Percentiles rank a stretch among this genome's conserved stretches.
phyloP scores from a whole-genome alignment of 2,888 invertebrate species.

The Phorcus lineatus region DNA sequence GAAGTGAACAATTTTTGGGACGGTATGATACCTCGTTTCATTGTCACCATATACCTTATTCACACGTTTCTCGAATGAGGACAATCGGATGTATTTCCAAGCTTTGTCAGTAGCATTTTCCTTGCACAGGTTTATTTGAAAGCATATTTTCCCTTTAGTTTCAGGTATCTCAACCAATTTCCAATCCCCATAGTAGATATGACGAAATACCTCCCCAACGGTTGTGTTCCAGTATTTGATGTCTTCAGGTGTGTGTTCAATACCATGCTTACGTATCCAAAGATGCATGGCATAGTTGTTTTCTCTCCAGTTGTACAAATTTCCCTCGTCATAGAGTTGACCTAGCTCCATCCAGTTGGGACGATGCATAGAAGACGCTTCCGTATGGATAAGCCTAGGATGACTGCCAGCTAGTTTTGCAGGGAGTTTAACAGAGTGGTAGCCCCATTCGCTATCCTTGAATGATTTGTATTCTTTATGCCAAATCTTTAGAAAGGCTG shows the following conservation, averaged over 20 bases:
- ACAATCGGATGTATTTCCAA: neutral
- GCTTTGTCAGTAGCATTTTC: neutral
- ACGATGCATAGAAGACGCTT: neutral
- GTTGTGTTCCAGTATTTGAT: constrained; percentile 15
- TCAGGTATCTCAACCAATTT: neutral
- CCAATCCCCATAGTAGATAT: constrained; percentile 29
- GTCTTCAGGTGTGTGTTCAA: neutral
- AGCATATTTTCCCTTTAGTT: neutral
- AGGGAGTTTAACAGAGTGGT: neutral
- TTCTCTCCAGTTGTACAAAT: neutral
- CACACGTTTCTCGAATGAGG: neutral
- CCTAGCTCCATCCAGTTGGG: neutral
- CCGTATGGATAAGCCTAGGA: neutral
- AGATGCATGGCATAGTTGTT: neutral
- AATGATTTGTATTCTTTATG: constrained; percentile 8
- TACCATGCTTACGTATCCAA: neutral
- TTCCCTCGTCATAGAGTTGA: neutral
- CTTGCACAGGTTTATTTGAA: neutral
- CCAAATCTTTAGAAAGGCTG: constrained; percentile 22
- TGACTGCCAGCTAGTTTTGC: neutral
- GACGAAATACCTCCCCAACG: neutral
- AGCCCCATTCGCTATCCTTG: neutral
- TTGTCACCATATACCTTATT: neutral
- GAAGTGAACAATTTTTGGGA: neutral
- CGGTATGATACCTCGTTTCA: too few species aligned